Evolutionary conservation across 2,888 invertebrate species (phyloP).

Genomic region (Leucophora obtusa): DNA sequence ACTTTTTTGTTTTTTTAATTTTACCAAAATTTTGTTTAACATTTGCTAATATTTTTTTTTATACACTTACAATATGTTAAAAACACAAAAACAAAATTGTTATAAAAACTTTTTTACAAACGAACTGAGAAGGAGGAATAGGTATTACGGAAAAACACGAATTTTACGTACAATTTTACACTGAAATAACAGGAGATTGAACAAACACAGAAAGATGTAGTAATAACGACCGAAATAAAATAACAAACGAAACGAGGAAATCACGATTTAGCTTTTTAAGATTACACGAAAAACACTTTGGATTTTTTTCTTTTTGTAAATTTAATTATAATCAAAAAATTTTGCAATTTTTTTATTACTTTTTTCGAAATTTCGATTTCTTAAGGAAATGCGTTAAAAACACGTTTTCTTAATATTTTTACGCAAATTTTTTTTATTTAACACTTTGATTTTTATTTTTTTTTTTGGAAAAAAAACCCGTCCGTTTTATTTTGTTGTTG

Average conservation of each 20-base stretch:
- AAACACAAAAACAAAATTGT: not conserved
- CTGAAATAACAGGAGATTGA: slow-evolving; percentile 10
- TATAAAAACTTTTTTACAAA: slow-evolving; percentile 3
- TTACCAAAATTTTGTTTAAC: no score
- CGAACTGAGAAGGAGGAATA: slow-evolving; percentile 25
- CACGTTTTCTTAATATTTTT: slow-evolving; percentile 13
- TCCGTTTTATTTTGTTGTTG: slow-evolving; percentile 45
- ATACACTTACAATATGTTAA: slow-evolving; percentile 5
- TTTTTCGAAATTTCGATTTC: not conserved
- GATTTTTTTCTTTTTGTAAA: not conserved
- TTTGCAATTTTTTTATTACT: slow-evolving; percentile 11
- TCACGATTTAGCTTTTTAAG: slow-evolving; percentile 42
- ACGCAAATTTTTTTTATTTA: slow-evolving; percentile 11
- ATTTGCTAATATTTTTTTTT: not conserved
- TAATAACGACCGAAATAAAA: slow-evolving; percentile 25
- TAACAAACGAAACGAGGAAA: slow-evolving; percentile 46
- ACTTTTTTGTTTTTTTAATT: not conserved
- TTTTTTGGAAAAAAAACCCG: slow-evolving; percentile 16
- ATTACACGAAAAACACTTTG: slow-evolving; percentile 32
- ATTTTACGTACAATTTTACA: slow-evolving; percentile 47
- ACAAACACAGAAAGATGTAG: not conserved
- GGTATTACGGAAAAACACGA: slow-evolving; percentile 33
- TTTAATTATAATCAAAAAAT: not conserved
- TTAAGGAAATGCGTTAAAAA: not conserved
- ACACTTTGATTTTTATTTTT: slow-evolving; percentile 35